A percentile compares a stretch with the other conserved stretches of the same genome.
phyloP scores from a whole-genome alignment of 2,888 invertebrate species.

The Eristalis pertinax region DNA sequence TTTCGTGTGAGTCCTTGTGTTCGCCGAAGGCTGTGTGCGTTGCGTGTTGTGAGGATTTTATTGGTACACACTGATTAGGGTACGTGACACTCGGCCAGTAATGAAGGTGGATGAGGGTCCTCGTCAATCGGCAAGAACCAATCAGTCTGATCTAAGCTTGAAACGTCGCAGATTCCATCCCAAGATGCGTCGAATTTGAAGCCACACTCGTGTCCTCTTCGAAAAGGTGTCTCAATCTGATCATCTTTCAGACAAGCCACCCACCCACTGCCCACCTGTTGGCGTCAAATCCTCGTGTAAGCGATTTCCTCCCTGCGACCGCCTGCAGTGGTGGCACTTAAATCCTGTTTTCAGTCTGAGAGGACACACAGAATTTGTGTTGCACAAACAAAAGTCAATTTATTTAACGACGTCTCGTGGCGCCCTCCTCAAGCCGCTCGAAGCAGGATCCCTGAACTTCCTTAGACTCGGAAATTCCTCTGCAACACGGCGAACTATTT shows the following conservation, averaged over 20 bases:
- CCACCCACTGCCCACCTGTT: background rate
- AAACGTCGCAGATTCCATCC: no score
- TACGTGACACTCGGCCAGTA: background rate
- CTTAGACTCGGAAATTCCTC: constrained; percentile 24
- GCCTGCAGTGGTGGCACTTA: constrained; percentile 54
- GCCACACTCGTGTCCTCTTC: background rate
- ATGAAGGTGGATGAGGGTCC: background rate
- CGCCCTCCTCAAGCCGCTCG: background rate
- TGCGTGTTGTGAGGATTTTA: background rate
- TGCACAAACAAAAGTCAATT: constrained; percentile 66
- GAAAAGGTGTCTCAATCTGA: background rate
- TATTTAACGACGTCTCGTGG: constrained; percentile 21
- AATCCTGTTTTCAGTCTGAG: constrained; percentile 38
- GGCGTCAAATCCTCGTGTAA: background rate
- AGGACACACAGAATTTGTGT: constrained; percentile 58
- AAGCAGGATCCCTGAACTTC: background rate
- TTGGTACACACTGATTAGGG: background rate
- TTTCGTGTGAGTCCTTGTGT: background rate
- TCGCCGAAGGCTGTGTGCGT: background rate
- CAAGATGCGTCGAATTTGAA: background rate
- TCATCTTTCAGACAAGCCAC: background rate
- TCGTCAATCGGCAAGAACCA: no score
- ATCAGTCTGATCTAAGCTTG: no score
- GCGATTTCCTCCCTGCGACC: constrained; percentile 9
- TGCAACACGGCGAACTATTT: constrained; percentile 24